Evolutionary conservation across 1,140 invertebrate genomes (phyloP), one percentile per base, ranked within the genome.

Genomic region (Forficula auricularia): DNA sequence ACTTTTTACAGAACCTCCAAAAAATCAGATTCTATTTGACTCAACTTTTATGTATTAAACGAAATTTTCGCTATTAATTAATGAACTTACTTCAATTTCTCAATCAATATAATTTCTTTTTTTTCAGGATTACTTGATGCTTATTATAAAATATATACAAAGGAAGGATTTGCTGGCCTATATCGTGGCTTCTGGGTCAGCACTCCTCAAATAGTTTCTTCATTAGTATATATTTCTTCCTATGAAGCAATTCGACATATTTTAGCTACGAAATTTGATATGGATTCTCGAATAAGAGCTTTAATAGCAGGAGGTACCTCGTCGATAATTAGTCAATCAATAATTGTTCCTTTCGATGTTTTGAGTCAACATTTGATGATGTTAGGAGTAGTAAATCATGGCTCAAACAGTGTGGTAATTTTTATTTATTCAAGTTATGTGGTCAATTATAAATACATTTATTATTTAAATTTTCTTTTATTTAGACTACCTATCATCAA

Each of bases 291-390:
- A 58, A 51, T 77, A 13, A 77, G 75, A 63, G 77, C 80, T 12
- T 61, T 86, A 20, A 68, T 87, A 43, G 83, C 76, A 16, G 91
- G 91, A 15, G 88, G 79, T 4, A 76, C 75, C 55, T 91, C 91
- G 1, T 95, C 90, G 4, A 57, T 92, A 13, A 85, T 95, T 27
- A 84, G 88, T 2, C 92, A 98, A 64, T 94, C 89, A 1, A 82
- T 96, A 42, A 84, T 95, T 50, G 90, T 96, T 37, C 92, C 92
- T 14, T 90, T 97, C 60, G 92, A 97, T 63, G 79, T 97, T 20
- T 70, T 97, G 20, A 91, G 89, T 54, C 92, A 98, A 55, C 92
- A 97, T 61, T 72, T 96, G 38, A 97, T 97, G 90, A 78, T 97
- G 49, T 66, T 95, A 15, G 88, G 88, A 1, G 66, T 80, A 44